These are phyloP conservation scores for Oncorhynchus keta DNA, from an alignment of 2,113 vertebrate genomes.

Conservation along the genomic window DNA sequence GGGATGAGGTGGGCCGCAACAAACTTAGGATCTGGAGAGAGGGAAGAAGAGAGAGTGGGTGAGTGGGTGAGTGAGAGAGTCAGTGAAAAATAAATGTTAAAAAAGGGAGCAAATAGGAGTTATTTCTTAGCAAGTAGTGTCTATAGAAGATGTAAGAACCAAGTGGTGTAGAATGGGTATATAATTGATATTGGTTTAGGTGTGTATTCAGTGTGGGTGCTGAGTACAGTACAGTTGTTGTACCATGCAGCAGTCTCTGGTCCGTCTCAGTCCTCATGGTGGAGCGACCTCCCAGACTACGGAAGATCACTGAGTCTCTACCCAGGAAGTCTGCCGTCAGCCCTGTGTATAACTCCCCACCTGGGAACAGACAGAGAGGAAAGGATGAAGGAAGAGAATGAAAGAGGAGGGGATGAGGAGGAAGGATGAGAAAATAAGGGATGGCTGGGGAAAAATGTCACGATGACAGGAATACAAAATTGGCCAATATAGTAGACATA, in stretches of 20 bases:
- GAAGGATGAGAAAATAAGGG: neutral
- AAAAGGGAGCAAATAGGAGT: no score
- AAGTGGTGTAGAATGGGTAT: no score
- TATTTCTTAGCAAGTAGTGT: no score
- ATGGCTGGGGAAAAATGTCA: neutral
- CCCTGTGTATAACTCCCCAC: constrained; percentile 84
- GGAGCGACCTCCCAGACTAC: constrained; percentile 79
- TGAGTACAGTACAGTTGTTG: neutral
- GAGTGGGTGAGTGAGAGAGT: neutral
- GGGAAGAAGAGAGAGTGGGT: neutral
- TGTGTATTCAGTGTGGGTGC: neutral
- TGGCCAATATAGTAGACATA: neutral
- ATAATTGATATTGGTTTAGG: neutral
- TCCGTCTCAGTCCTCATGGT: constrained; percentile 90
- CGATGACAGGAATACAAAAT: neutral
- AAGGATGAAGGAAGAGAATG: neutral
- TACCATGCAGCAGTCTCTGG: constrained; percentile 85
- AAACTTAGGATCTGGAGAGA: constrained; percentile 83
- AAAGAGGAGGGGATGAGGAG: neutral
- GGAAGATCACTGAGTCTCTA: constrained; percentile 84
- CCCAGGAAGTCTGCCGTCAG: constrained; percentile 91
- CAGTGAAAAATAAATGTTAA: no score
- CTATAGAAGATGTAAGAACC: no score
- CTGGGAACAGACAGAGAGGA: constrained; percentile 53
- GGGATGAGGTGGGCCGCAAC: constrained; percentile 85